phyloP scores from a whole-genome alignment of 2,888 invertebrate genomes.

The Watsonalla binaria region DNA sequence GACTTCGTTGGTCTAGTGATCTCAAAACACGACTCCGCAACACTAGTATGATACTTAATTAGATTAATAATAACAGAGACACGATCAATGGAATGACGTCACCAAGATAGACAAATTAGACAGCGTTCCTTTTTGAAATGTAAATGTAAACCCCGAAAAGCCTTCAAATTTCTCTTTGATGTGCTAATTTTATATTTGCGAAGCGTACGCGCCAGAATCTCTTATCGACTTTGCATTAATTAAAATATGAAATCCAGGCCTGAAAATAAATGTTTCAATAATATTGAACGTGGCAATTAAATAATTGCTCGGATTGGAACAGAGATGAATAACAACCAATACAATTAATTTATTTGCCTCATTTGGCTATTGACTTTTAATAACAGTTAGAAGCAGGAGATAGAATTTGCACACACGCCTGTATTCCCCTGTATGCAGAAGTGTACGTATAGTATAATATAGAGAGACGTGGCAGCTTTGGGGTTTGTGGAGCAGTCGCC shows the following conservation, averaged over 20 bases:
- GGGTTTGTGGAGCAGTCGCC: too few species aligned
- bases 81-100: neutral
- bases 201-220: constrained; percentile 38
- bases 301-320: neutral
- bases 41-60: too few species aligned
- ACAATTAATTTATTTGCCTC: too few species aligned
- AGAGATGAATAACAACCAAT: too few species aligned
- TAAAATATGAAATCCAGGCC: constrained; percentile 37
- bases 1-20: too few species aligned
- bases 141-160: constrained; percentile 65
- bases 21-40: too few species aligned
- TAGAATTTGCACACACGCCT: too few species aligned
- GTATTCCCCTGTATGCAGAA: too few species aligned
- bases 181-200: constrained; percentile 64
- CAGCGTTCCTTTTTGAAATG: constrained; percentile 64
- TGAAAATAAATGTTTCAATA: constrained; percentile 15
- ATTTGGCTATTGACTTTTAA: too few species aligned
- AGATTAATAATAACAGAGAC: neutral
- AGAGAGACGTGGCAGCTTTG: too few species aligned
- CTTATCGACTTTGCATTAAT: constrained; percentile 52
- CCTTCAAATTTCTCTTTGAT: constrained; percentile 62
- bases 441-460: too few species aligned
- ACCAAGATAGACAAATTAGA: constrained; percentile 30
- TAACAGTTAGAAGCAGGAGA: too few species aligned
- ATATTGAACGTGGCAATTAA: constrained; percentile 5